A percentile compares a stretch with the other conserved stretches of the same genome.
Evolutionary conservation across 2,797 vertebrate genomes (phyloP).

Genomic region (Hippocampus kuda): DNA sequence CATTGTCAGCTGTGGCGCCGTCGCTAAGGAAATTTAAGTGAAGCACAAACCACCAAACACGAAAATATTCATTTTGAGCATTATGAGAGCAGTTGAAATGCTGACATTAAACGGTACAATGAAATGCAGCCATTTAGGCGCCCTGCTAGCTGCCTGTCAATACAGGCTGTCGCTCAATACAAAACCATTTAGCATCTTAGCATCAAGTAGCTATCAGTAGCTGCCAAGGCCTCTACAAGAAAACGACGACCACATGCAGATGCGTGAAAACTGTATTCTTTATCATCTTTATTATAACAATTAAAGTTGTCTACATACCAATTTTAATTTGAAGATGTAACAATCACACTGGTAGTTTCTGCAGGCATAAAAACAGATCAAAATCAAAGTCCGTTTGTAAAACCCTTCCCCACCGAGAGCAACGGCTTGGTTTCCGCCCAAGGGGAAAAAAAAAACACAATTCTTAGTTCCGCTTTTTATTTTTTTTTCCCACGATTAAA

Average conservation of each 20-base stretch:
- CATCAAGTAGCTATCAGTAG: constrained; percentile 28
- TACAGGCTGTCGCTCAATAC: constrained; percentile 10
- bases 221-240: constrained; percentile 25
- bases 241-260: background rate
- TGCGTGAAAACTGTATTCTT: background rate
- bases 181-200: background rate
- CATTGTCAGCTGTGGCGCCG: background rate
- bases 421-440: constrained; percentile 33
- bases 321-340: background rate
- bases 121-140: constrained; percentile 26
- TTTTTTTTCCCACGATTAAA: too few species aligned
- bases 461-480: background rate
- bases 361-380: constrained; percentile 11
- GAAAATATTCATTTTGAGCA: background rate
- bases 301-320: background rate
- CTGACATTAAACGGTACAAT: constrained; percentile 28
- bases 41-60: background rate
- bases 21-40: background rate
- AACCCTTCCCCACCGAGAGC: constrained; percentile 30
- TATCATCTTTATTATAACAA: too few species aligned
- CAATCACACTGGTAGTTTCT: background rate
- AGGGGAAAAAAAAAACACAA: background rate
- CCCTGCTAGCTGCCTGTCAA: constrained; percentile 26
- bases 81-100: background rate
- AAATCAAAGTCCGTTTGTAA: constrained; percentile 31